Evolutionary conservation across 2,888 invertebrate species (phyloP), one percentile per base, ranked within the genome.

Genomic region (Tillus elongatus): DNA sequence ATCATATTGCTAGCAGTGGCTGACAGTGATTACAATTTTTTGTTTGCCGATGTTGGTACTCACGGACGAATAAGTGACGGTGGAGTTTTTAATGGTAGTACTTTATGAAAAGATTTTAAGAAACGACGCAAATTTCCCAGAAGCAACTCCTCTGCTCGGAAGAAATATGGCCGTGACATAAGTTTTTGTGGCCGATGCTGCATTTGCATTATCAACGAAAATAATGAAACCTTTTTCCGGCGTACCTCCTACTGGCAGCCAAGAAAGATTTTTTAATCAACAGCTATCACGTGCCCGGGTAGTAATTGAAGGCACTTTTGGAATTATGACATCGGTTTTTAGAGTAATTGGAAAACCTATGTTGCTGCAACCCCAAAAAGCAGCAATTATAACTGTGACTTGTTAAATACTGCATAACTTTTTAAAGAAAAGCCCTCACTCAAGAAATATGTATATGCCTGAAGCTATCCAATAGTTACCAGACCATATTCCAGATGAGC

Each of bases 21-120:
- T 33, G 47, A 54, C 45, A 44, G 52, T 36, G 46, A 51, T 34
- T 54, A 53, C 37, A 44, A 42, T 39, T 57, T 58, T 42, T 43
- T 49, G 31, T 52, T 46, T 43, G 49, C 44, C 27, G 47, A 57
- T 33, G 42, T 56, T 43, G 56, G 54, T 11, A 50, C 47, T 41
- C 50, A 52, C 38, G 52, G 49, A 36, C 45, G 53, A 33, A 49
- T 52, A 38, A 39, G 36, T 40, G 44, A 42, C 15, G 44, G 41
- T 24, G 44, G 37, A 36, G 29, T 38, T 19, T 38, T 38, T 30
- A 27, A 39, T 33, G 41, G 36, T 27, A 42, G 36, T 24, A 39
- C 33, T 43, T 10, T 34, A 19, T 28, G 8, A 42, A 10, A 51
- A 54, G 46, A 50, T 56, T 33, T 28, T 44, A 32, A 40, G 38